A percentile compares a stretch with the other conserved stretches of the same genome.
Conservation (phyloP, 23 tunicate genomes). For the Phallusia fumigata region DNA sequence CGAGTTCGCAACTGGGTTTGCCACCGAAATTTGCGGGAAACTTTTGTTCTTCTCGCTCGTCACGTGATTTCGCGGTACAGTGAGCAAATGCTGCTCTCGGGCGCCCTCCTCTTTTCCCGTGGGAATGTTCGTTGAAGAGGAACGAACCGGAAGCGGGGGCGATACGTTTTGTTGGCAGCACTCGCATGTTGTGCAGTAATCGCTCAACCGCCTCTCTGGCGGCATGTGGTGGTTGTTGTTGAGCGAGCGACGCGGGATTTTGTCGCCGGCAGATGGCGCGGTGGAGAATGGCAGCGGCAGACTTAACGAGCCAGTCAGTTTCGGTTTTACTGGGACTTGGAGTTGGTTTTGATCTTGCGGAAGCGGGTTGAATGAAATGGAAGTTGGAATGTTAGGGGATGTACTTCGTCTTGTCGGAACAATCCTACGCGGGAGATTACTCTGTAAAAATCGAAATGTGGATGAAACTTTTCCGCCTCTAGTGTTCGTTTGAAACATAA, state of each 20-base stretch:
- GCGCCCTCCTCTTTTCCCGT: background rate
- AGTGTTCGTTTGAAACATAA: too few species aligned
- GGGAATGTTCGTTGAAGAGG: too few species aligned
- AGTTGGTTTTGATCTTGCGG: background rate
- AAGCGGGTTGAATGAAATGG: background rate
- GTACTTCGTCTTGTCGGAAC: background rate
- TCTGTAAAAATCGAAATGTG: background rate
- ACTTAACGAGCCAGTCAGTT: background rate
- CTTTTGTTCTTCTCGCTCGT: background rate
- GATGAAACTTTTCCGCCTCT: too few species aligned
- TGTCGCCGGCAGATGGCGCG: background rate
- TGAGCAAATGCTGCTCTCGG: background rate
- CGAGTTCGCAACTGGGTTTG: too few species aligned
- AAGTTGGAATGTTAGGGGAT: background rate
- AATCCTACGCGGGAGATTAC: background rate
- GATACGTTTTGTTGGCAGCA: background rate
- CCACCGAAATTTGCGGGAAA: background rate
- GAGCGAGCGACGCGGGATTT: background rate
- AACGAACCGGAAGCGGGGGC: too few species aligned
- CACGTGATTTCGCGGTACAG: background rate
- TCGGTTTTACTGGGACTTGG: background rate
- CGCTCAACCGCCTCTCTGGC: slow-evolving; percentile 1
- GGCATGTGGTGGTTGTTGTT: background rate
- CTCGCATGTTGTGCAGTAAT: background rate
- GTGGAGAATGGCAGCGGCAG: background rate